These are phyloP conservation scores for Heliothis virescens DNA, from an alignment of 1,140 invertebrate species.

Conservation along the genomic window DNA sequence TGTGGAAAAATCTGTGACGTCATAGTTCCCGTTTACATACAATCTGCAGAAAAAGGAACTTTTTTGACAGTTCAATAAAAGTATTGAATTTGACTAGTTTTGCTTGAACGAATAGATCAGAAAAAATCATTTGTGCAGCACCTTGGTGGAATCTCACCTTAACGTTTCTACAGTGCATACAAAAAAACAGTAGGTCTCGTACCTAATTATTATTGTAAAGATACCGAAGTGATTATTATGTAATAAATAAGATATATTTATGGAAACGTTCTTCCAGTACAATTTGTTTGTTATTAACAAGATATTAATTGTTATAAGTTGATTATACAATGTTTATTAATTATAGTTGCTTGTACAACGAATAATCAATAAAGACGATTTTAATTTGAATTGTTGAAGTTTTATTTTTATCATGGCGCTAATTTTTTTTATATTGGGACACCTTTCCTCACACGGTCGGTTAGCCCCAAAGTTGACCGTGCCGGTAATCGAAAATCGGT, in stretches of 20 bases:
- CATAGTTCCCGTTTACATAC: too few species aligned
- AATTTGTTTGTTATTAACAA: conserved; percentile 58
- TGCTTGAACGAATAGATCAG: too few species aligned
- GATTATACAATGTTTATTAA: conserved; percentile 63
- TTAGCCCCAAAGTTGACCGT: too few species aligned
- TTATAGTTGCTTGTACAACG: conserved; percentile 73
- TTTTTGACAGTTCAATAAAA: too few species aligned
- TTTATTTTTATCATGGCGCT: conserved; percentile 42
- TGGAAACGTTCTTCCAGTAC: conserved; percentile 66
- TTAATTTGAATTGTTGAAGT: conserved; percentile 62
- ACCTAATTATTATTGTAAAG: not conserved
- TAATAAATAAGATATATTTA: conserved; percentile 37
- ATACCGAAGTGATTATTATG: conserved; percentile 21
- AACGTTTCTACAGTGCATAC: not conserved
- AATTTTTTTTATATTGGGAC: too few species aligned
- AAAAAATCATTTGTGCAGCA: too few species aligned
- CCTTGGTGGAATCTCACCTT: not conserved
- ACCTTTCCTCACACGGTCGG: too few species aligned
- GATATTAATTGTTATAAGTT: conserved; percentile 61
- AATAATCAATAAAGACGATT: conserved; percentile 56
- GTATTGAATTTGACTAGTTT: too few species aligned
- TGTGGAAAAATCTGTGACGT: too few species aligned
- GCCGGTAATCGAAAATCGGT: too few species aligned
- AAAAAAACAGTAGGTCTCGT: not conserved
- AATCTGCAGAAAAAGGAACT: too few species aligned